Percentiles rank a stretch among this genome's conserved stretches.
These are phyloP conservation scores for Phoxinus dragarum DNA, from an alignment of 2,797 vertebrate genomes.

Conservation along the genomic window DNA sequence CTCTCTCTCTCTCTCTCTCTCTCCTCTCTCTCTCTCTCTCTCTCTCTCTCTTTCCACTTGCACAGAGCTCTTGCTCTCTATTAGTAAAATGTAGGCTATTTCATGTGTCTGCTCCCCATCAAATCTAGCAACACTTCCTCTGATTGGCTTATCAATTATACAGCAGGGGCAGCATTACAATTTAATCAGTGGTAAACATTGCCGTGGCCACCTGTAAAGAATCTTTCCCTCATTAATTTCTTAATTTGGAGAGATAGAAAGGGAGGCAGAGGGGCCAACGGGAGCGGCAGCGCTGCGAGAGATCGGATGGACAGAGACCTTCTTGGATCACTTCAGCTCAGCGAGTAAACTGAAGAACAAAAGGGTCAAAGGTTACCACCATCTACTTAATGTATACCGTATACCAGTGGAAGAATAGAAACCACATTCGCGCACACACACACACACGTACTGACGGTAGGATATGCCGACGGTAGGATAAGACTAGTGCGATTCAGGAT, in stretches of 20 bases:
- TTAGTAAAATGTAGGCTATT: conserved; percentile 88
- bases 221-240: conserved; percentile 87
- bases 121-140: conserved; percentile 95
- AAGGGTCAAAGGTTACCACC: conserved; percentile 68
- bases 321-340: conserved; percentile 78
- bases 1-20: conserved; percentile 18
- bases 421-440: conserved; percentile 30
- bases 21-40: conserved; percentile 17
- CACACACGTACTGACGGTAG: neutral
- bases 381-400: conserved; percentile 40
- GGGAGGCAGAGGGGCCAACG: conserved; percentile 59
- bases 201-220: conserved; percentile 83
- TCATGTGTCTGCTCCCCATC: conserved; percentile 89
- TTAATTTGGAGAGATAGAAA: conserved; percentile 87
- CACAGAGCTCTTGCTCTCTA: conserved; percentile 77
- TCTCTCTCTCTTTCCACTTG: conserved; percentile 6
- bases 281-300: conserved; percentile 49
- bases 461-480: too few species aligned
- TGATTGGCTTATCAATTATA: conserved; percentile 96
- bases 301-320: conserved; percentile 52
- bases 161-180: conserved; percentile 86
- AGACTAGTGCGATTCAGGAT: conserved; percentile 40
- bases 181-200: conserved; percentile 95
- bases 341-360: conserved; percentile 63
- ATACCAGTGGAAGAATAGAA: conserved; percentile 25